Evolutionary conservation across 2,888 invertebrate genomes (phyloP), one percentile per base, ranked within the genome.

Genomic region (Tenthredo notha): DNA sequence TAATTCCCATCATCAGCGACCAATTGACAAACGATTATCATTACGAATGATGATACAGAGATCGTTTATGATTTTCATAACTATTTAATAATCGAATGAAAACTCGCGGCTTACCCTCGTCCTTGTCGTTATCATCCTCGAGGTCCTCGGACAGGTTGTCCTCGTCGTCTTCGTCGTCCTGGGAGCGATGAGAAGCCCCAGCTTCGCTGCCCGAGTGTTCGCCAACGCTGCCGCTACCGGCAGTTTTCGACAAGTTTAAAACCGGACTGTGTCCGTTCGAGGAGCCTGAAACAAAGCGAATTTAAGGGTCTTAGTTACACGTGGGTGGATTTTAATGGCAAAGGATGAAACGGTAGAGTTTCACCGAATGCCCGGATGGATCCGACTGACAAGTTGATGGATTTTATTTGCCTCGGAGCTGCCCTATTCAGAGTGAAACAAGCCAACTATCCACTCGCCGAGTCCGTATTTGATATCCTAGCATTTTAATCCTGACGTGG

Each of bases 221-320:
- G 88, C 95, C 95, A 88, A 95, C 96, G 91, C 97, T 97, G 88
- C 97, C 97, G 87, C 96, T 96, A 91, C 94, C 96, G 84, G 97
- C 98, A 85, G 97, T 97, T 94, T 98, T 98, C 84, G 98, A 98
- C 86, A 98, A 95, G 94, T 98, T 98, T 91, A 98, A 94, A 88
- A 98, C 98, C 87, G 98, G 98, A 96, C 98, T 98, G 94, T 98
- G 98, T 84, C 97, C 97, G 91, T 97, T 97, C 88, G 98, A 97
- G 86, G 98, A 98, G 89, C 96, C 97, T 97, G 94, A 89, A 94
- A 94, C 78, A 86, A 29, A 43, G 72, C n/a, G 40, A 40, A 72
- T 33, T 37, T 15, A 5, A 18, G 9, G 21, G 72, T 72, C 33
- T 33, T 47, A 61, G 18, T 21, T 25, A 21, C 7, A 61, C 21